Percentiles rank a stretch among this genome's conserved stretches.
phyloP scores from a whole-genome alignment of 1,140 invertebrate genomes.

The Aleiodes sp. region DNA sequence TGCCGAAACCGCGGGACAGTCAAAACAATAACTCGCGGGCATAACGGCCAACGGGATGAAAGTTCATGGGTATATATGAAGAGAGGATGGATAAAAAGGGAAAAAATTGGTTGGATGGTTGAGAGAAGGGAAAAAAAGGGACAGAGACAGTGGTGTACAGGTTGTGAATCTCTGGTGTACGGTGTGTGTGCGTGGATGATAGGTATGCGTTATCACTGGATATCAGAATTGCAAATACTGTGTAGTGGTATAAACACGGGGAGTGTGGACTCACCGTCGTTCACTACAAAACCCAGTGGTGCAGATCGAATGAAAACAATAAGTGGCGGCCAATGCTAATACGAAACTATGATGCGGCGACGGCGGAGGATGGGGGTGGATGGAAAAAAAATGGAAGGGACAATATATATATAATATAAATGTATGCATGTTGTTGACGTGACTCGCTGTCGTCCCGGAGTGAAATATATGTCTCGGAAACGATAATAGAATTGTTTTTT shows the following conservation, averaged over 20 bases:
- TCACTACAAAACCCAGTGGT: not conserved
- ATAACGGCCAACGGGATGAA: not conserved
- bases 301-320: slow-evolving; percentile 10
- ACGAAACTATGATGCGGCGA: no score
- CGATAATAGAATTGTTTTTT: not conserved
- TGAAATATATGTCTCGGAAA: not conserved
- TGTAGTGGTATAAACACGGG: not conserved
- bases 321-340: not conserved
- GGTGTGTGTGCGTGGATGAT: slow-evolving; percentile 8
- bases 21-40: slow-evolving; percentile 11
- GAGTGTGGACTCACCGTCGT: slow-evolving; percentile 1
- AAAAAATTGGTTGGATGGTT: no score
- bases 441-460: no score
- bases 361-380: no score
- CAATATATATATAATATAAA: not conserved
- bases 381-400: not conserved
- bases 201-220: slow-evolving; percentile 13
- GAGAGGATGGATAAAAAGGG: not conserved
- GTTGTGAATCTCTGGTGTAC: slow-evolving; percentile 9
- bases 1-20: slow-evolving; percentile 10
- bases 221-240: not conserved
- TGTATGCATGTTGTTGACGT: not conserved
- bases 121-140: not conserved
- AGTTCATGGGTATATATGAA: not conserved
- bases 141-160: not conserved